These are phyloP conservation scores for Athene cunicularia DNA, from an alignment of 2,113 vertebrate species.

Conservation along the genomic window DNA sequence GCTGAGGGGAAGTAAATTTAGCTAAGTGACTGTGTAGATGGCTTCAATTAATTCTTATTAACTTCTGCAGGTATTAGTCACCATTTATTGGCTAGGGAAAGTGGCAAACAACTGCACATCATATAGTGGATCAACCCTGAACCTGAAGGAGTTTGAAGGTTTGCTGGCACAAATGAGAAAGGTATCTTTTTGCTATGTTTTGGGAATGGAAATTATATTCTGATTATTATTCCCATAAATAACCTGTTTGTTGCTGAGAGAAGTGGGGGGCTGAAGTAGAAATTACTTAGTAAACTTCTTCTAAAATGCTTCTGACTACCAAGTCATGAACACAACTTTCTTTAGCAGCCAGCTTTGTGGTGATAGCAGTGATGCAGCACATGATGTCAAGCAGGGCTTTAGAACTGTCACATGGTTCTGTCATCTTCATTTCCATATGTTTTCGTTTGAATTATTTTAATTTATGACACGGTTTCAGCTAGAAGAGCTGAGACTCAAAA, in stretches of 20 bases:
- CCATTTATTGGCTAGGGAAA: conserved; percentile 97
- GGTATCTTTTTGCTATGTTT: conserved; percentile 74
- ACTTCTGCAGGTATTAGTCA: conserved; percentile 89
- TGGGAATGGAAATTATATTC: background rate
- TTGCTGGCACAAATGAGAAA: conserved; percentile 95
- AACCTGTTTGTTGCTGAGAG: background rate
- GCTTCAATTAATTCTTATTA: conserved; percentile 38
- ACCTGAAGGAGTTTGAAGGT: conserved; percentile 94
- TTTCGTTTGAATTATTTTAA: background rate
- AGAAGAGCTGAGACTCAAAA: background rate
- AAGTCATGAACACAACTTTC: background rate
- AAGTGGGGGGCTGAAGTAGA: background rate
- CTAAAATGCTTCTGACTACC: background rate
- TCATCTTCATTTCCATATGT: background rate
- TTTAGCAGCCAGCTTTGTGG: background rate
- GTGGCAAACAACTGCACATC: conserved; percentile 88
- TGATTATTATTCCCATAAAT: background rate
- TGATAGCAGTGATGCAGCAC: background rate
- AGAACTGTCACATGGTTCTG: background rate
- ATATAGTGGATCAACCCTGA: conserved; percentile 91
- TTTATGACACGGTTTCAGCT: background rate
- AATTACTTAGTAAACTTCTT: background rate
- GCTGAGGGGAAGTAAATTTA: background rate
- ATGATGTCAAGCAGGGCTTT: background rate
- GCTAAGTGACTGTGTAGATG: background rate